These are phyloP conservation scores for Cactoblastis cactorum DNA, from an alignment of 2,888 invertebrate species.

Conservation along the genomic window DNA sequence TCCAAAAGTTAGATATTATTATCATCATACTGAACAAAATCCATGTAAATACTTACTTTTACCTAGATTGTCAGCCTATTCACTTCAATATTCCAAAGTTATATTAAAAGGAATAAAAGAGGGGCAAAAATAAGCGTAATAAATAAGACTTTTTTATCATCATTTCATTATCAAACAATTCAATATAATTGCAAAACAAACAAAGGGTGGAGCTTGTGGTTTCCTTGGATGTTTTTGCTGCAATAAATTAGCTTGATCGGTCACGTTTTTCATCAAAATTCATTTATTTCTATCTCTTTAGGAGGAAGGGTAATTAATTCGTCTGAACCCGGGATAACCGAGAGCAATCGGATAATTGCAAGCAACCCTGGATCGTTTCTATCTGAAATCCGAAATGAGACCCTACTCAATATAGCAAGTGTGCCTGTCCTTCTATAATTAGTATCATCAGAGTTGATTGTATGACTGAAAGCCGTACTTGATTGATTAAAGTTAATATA, in stretches of 20 bases:
- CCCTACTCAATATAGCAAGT: background rate
- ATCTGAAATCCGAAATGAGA: background rate
- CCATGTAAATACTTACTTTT: no score
- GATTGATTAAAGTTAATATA: background rate
- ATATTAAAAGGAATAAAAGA: no score
- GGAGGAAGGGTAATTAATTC: conserved; percentile 61
- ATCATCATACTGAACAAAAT: no score
- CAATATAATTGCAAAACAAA: conserved; percentile 6
- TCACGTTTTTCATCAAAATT: conserved; percentile 24
- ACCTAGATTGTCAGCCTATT: no score
- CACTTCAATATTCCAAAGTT: no score
- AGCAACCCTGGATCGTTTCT: conserved; percentile 32
- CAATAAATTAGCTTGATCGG: conserved; percentile 14
- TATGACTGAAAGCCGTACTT: background rate
- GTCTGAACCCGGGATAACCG: conserved; percentile 58
- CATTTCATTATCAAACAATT: background rate
- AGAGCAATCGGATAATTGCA: conserved; percentile 64
- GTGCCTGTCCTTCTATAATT: conserved; percentile 1
- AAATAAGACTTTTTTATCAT: background rate
- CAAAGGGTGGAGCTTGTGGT: conserved; percentile 11
- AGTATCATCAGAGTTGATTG: background rate
- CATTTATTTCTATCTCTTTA: conserved; percentile 40
- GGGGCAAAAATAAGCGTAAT: background rate
- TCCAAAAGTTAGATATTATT: no score
- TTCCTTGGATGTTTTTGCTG: conserved; percentile 15